Percentiles rank a stretch among this genome's conserved stretches.
Conservation (phyloP, 2,113 vertebrate genomes). For the Gymnorhina tibicen region DNA sequence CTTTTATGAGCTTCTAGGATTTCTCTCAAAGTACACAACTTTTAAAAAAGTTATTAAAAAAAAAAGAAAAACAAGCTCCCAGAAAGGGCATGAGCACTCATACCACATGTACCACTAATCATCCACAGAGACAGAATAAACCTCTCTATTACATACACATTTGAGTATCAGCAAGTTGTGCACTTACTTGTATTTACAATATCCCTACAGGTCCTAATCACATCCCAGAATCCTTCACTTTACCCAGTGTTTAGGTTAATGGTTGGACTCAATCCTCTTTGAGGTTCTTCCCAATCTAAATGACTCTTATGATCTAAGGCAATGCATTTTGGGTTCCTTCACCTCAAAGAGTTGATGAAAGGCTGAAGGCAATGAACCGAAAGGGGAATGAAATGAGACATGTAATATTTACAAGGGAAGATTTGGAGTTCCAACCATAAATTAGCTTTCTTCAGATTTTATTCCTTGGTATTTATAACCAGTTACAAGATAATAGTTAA, state of each 20-base stretch:
- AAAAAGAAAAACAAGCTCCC: neutral
- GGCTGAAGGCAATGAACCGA: neutral
- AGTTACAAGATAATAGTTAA: neutral
- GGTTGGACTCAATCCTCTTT: neutral
- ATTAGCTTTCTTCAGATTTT: neutral
- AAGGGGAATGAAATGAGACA: neutral
- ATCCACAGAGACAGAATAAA: neutral
- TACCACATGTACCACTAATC: neutral
- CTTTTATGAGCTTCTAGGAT: neutral
- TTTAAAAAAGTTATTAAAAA: neutral
- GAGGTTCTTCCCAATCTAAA: neutral
- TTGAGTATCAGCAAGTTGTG: neutral
- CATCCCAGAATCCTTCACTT: neutral
- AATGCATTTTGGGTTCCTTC: neutral
- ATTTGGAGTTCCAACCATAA: neutral
- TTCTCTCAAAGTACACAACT: neutral
- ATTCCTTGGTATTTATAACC: conserved; percentile 1
- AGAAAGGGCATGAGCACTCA: neutral
- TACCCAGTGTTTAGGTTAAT: neutral
- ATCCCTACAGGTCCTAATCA: neutral
- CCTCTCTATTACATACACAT: neutral
- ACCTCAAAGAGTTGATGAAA: neutral
- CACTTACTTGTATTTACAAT: neutral
- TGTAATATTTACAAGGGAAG: neutral
- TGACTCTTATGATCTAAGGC: neutral